Evolutionary conservation across 2,113 vertebrate species (phyloP).

Genomic region (Takifugu bimaculatus): DNA sequence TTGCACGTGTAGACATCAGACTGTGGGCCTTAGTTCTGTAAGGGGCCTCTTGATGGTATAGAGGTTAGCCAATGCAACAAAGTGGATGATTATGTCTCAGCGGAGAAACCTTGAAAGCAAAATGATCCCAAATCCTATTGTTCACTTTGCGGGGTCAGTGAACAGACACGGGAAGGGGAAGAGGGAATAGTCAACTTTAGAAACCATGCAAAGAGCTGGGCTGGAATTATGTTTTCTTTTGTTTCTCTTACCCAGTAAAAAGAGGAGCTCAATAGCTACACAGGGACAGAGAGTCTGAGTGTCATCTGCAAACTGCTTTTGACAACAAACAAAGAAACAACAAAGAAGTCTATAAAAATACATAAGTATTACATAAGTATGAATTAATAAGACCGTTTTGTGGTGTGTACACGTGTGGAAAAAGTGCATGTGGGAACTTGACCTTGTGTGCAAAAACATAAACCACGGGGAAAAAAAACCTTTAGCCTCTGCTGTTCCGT

Average conservation of each 20-base stretch:
- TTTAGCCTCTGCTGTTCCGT: slow-evolving; percentile 11
- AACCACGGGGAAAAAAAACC: slow-evolving; percentile 26
- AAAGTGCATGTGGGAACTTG: slow-evolving; percentile 27
- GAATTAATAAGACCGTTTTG: slow-evolving; percentile 31
- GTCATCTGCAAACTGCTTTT: slow-evolving; percentile 58
- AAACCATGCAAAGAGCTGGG: slow-evolving; percentile 32
- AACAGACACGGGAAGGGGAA: slow-evolving; percentile 22
- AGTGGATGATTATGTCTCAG: slow-evolving; percentile 57
- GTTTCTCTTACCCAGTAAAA: slow-evolving; percentile 35
- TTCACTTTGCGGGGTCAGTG: slow-evolving; percentile 43
- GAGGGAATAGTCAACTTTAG: slow-evolving; percentile 4
- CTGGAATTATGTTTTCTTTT: slow-evolving; percentile 41
- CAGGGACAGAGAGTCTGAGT: slow-evolving; percentile 66
- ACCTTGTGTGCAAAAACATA: slow-evolving; percentile 25
- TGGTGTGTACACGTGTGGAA: slow-evolving; percentile 21
- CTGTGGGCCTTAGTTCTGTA: slow-evolving; percentile 12
- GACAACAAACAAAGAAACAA: slow-evolving; percentile 65
- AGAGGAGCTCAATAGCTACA: slow-evolving; percentile 52
- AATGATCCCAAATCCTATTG: slow-evolving; percentile 47
- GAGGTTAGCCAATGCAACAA: slow-evolving; percentile 58
- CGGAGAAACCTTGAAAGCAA: slow-evolving; percentile 35
- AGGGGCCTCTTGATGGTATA: slow-evolving; percentile 44
- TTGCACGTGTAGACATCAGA: slow-evolving; percentile 14
- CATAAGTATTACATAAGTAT: slow-evolving; percentile 16
- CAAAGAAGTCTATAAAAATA: slow-evolving; percentile 42